These are phyloP conservation scores for Anolis carolinensis DNA, from an alignment of 2,113 vertebrate species.

Conservation along the genomic window DNA sequence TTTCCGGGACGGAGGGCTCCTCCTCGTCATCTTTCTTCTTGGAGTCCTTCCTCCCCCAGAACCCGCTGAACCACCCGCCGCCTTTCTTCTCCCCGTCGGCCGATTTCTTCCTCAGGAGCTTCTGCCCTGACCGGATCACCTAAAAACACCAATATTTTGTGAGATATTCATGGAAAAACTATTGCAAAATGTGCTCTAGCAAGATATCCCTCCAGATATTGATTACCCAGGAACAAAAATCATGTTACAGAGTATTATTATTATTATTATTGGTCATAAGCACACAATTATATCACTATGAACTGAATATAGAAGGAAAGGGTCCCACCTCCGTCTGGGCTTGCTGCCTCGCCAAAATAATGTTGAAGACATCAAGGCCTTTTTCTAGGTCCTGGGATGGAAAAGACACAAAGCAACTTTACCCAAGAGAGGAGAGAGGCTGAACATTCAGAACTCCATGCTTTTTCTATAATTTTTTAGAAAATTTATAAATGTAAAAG, in stretches of 20 bases:
- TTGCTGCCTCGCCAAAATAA: constrained; percentile 90
- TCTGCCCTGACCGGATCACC: constrained; percentile 92
- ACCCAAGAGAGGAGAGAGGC: neutral
- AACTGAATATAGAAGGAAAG: neutral
- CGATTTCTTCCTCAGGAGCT: constrained; percentile 83
- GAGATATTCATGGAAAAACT: no score
- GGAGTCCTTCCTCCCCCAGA: constrained; percentile 85
- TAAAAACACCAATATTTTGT: constrained; percentile 51
- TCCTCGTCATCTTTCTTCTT: constrained; percentile 88
- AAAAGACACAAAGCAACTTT: constrained; percentile 9
- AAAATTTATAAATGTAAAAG: no score
- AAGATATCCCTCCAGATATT: no score
- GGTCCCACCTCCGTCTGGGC: constrained; percentile 89
- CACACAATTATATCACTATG: neutral
- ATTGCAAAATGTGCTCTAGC: no score
- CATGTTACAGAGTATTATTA: no score
- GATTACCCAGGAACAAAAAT: no score
- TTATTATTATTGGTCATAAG: no score
- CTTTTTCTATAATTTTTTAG: no score
- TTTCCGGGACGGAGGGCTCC: constrained; percentile 75
- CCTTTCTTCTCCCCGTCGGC: constrained; percentile 80
- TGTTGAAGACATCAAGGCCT: constrained; percentile 92
- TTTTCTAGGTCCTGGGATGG: constrained; percentile 87
- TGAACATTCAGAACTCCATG: neutral
- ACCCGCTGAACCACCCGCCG: constrained; percentile 88